These are phyloP conservation scores for Pemphredon lugubris DNA, from an alignment of 2,888 invertebrate genomes.

Conservation along the genomic window DNA sequence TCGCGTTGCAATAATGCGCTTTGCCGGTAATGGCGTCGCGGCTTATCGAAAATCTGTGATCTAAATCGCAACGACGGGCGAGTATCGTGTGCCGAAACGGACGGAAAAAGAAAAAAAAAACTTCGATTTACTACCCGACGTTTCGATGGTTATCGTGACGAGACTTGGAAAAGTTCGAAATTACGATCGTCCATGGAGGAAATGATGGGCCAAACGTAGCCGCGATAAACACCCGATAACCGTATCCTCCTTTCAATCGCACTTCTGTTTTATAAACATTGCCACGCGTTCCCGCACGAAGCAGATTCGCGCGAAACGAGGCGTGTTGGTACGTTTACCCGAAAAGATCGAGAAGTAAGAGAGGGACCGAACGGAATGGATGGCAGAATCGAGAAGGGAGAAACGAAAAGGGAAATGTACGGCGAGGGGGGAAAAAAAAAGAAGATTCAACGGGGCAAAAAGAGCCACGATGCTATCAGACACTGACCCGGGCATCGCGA, in stretches of 20 bases:
- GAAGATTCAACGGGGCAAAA: slow-evolving; percentile 32
- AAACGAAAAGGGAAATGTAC: neutral
- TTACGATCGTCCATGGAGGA: neutral
- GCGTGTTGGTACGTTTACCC: too few species aligned
- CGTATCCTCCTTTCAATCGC: too few species aligned
- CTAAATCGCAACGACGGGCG: slow-evolving; percentile 40
- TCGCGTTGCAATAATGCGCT: slow-evolving; percentile 14
- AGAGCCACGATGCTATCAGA: slow-evolving; percentile 62
- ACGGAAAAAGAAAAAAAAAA: slow-evolving; percentile 25
- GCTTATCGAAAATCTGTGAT: slow-evolving; percentile 36
- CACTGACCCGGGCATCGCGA: slow-evolving; percentile 60
- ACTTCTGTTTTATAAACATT: too few species aligned
- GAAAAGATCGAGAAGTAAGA: too few species aligned
- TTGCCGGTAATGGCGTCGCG: slow-evolving; percentile 4
- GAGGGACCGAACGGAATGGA: slow-evolving; percentile 7
- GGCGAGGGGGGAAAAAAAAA: neutral
- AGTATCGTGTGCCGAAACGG: neutral
- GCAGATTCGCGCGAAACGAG: too few species aligned
- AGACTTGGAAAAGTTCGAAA: slow-evolving; percentile 18
- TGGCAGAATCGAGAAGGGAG: neutral
- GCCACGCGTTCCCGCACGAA: too few species aligned
- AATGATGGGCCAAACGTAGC: neutral
- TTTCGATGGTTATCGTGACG: slow-evolving; percentile 29
- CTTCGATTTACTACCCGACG: slow-evolving; percentile 15
- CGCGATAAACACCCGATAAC: too few species aligned